phyloP scores from a whole-genome alignment of 2,888 invertebrate genomes.

The Pachymerium ferrugineum region DNA sequence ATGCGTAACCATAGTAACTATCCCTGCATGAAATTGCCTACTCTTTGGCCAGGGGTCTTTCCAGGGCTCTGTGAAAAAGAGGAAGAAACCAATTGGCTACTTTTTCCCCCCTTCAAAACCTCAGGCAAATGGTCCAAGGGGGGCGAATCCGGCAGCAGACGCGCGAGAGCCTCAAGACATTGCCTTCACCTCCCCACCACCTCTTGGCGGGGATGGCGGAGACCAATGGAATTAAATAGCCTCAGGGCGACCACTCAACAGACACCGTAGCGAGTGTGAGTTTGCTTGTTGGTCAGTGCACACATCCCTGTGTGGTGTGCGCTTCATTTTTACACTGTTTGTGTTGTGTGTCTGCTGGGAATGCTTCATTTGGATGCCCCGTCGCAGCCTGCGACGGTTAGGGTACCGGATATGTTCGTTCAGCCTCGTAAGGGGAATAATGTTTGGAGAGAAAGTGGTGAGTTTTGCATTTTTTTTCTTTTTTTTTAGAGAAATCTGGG shows the following conservation, averaged over 20 bases:
- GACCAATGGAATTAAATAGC: background rate
- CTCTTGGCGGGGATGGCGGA: background rate
- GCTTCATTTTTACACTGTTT: background rate
- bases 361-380: constrained; percentile 9
- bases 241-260: background rate
- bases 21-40: background rate
- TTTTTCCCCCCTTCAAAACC: background rate
- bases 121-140: background rate
- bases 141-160: background rate
- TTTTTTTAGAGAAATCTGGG: background rate
- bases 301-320: too few species aligned
- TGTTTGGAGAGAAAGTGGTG: background rate
- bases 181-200: background rate
- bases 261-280: background rate
- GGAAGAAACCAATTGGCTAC: background rate
- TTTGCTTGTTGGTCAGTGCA: background rate
- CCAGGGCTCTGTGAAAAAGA: background rate
- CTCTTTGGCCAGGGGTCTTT: background rate
- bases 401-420: constrained; percentile 9
- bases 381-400: background rate
- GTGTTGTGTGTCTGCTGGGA: background rate
- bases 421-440: background rate
- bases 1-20: constrained; percentile 8
- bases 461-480: too few species aligned
- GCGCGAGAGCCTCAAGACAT: constrained; percentile 9